Evolutionary conservation across 2,888 invertebrate genomes (phyloP).

Genomic region (Pasiphila rectangulata): DNA sequence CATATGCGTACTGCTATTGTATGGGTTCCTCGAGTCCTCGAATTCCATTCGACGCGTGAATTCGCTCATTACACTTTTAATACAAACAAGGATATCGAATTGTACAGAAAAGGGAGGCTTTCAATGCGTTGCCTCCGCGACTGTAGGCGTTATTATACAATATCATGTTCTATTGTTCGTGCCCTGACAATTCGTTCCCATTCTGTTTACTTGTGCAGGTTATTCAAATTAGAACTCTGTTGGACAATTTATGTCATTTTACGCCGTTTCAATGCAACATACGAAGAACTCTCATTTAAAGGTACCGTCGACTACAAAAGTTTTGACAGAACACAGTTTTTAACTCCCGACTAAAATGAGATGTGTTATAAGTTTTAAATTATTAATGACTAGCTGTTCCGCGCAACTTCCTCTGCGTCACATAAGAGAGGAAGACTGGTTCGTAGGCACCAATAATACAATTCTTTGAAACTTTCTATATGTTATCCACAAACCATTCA

Average conservation of each 20-base stretch:
- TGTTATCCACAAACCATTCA: too few relatives aligned
- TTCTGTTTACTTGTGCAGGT: conserved; percentile 29
- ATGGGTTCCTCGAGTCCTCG: conserved; percentile 27
- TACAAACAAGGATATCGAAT: conserved; percentile 50
- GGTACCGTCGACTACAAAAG: neutral
- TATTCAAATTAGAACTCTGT: conserved; percentile 28
- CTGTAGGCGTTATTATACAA: conserved; percentile 54
- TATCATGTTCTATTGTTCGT: conserved; percentile 51
- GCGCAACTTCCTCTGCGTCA: too few relatives aligned
- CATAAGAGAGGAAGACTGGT: too few relatives aligned
- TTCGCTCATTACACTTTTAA: conserved; percentile 48
- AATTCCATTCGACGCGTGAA: conserved; percentile 41
- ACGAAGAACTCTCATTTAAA: too few relatives aligned
- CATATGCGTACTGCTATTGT: conserved; percentile 29
- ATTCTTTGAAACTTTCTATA: too few relatives aligned
- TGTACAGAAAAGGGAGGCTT: conserved; percentile 38
- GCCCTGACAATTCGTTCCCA: conserved; percentile 48
- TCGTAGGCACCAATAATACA: too few relatives aligned
- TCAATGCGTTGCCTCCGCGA: conserved; percentile 40
- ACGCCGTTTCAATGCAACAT: neutral
- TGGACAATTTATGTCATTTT: conserved; percentile 21
- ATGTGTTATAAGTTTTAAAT: too few relatives aligned
- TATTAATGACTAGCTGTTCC: too few relatives aligned
- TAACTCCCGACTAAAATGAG: too few relatives aligned
- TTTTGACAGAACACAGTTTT: neutral